Percentiles rank a stretch among this genome's conserved stretches.
These are phyloP conservation scores for Cydia strobilella DNA, from an alignment of 1,140 invertebrate species.

Conservation along the genomic window DNA sequence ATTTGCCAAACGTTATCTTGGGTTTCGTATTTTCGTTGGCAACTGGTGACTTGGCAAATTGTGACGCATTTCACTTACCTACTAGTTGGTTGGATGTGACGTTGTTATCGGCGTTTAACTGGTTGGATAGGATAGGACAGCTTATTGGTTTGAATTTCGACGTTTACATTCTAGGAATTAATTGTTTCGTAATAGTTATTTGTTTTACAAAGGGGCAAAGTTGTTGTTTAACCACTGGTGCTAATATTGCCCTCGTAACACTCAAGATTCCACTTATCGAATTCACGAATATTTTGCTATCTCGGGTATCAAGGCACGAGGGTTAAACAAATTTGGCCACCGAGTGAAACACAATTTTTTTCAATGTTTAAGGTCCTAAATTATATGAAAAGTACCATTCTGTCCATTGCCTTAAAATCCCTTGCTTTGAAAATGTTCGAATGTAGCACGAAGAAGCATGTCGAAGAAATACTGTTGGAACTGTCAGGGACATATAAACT, in stretches of 20 bases:
- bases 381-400: no score
- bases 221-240: no score
- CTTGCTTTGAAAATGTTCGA: neutral
- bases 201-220: no score
- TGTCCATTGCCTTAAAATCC: neutral
- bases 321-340: no score
- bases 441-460: neutral
- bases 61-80: neutral
- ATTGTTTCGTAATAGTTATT: neutral
- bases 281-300: no score
- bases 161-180: neutral
- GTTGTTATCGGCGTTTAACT: neutral
- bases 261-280: no score
- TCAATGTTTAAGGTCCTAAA: no score
- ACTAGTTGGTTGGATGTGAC: conserved; percentile 11
- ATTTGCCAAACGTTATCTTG: conserved; percentile 6
- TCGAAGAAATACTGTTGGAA: neutral
- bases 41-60: conserved; percentile 7
- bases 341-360: no score
- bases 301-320: no score
- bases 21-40: conserved; percentile 1
- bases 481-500: neutral
- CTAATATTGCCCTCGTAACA: no score
- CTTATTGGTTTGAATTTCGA: neutral
- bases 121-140: neutral